phyloP scores from a whole-genome alignment of 2,113 vertebrate species.

The Sorex fumeus region DNA sequence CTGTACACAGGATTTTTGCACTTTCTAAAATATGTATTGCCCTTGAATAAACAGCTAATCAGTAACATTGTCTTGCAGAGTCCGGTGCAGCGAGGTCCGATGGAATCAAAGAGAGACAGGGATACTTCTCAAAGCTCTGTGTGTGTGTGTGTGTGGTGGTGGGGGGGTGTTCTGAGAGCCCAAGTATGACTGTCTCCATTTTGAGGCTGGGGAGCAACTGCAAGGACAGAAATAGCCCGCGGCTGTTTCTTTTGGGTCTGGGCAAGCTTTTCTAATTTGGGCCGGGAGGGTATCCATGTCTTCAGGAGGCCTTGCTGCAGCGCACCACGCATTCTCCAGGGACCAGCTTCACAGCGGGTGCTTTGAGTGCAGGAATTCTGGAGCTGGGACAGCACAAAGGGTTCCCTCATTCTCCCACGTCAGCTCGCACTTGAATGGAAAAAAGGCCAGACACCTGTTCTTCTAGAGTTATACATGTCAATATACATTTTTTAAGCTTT shows the following conservation, averaged over 20 bases:
- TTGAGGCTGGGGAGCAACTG: constrained; percentile 84
- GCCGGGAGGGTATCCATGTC: constrained; percentile 75
- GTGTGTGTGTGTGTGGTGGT: background rate
- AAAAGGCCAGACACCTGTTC: background rate
- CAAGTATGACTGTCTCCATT: background rate
- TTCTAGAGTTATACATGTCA: constrained; percentile 1
- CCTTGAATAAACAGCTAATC: constrained; percentile 14
- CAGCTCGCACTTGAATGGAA: background rate
- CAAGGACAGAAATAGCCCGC: constrained; percentile 78
- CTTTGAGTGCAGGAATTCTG: background rate
- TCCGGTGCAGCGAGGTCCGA: background rate
- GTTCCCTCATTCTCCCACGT: rapidly evolving
- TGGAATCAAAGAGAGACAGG: background rate
- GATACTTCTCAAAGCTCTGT: background rate
- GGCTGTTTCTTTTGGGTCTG: constrained; percentile 75
- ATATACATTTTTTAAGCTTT: background rate
- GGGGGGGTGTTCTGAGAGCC: background rate
- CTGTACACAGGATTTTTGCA: background rate
- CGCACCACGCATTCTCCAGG: constrained; percentile 67
- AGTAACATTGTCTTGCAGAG: background rate
- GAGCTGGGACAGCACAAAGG: background rate
- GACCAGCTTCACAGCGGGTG: rapidly evolving
- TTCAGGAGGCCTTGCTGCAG: constrained; percentile 70
- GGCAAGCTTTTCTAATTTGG: constrained; percentile 89
- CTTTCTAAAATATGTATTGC: background rate